Conservation (phyloP, 2,888 invertebrate species). For the Napeogenes inachia region DNA sequence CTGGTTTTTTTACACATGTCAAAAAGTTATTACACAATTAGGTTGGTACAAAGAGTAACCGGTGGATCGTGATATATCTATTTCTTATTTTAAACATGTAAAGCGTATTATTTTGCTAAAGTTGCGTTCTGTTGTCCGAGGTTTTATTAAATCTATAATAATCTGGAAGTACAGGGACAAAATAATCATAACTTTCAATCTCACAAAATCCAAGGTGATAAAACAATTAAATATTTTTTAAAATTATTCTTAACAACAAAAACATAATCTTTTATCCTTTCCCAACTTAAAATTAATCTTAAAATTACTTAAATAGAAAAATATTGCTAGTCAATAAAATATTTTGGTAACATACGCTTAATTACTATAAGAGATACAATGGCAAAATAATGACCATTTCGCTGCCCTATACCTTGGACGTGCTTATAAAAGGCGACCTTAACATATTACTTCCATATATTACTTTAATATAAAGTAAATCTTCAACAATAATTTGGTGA, state of each 20-base stretch:
- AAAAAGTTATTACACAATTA: no score
- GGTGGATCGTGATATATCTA: constrained; percentile 20
- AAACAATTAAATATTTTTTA: not conserved
- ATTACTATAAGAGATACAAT: constrained; percentile 36
- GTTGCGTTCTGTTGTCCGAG: constrained; percentile 22
- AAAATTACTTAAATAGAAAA: constrained; percentile 38
- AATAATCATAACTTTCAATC: constrained; percentile 26
- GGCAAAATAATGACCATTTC: constrained; percentile 47
- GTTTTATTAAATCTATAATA: constrained; percentile 22
- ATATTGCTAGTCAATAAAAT: constrained; percentile 41
- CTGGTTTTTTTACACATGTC: no score
- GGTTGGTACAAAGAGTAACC: no score
- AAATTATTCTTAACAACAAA: constrained; percentile 8
- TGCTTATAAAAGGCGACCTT: constrained; percentile 62
- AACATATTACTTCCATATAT: constrained; percentile 62
- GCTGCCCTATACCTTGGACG: constrained; percentile 60
- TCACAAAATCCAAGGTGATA: no score
- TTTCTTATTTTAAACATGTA: constrained; percentile 31
- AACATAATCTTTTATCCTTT: constrained; percentile 17
- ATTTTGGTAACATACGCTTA: constrained; percentile 43
- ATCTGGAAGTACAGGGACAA: constrained; percentile 22
- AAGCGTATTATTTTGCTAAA: constrained; percentile 31
- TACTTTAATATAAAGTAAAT: constrained; percentile 67
- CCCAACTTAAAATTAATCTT: constrained; percentile 33
- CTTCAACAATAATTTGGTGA: constrained; percentile 25